Evolutionary conservation across 64 coral and sea anemone genomes (phyloP).

Genomic region (Pocillopora damicornis): DNA sequence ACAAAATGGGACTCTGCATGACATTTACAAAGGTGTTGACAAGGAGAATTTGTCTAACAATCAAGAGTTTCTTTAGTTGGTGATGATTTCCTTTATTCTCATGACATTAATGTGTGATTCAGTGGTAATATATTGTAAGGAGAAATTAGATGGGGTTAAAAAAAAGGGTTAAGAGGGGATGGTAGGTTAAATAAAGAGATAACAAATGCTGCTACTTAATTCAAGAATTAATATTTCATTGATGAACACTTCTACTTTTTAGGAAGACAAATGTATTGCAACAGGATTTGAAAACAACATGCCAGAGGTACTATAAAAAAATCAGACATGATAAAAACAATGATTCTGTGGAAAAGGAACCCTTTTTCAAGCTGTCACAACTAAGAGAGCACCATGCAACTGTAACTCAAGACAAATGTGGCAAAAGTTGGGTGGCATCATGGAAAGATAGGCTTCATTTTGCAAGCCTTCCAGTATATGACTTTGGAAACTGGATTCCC

Average conservation of each 20-base stretch:
- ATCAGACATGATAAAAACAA: neutral
- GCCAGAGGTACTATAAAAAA: neutral
- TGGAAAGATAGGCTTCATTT: constrained; percentile 87
- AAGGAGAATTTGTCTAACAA: no score
- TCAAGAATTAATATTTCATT: no score
- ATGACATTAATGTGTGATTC: no score
- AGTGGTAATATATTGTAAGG: no score
- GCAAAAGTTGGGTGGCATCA: constrained; percentile 37
- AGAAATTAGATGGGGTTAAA: no score
- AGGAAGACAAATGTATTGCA: constrained; percentile 7
- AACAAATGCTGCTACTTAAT: no score
- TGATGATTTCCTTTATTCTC: no score
- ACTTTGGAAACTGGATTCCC: constrained; percentile 95
- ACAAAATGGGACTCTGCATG: no score
- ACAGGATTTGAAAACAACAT: neutral
- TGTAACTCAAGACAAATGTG: neutral
- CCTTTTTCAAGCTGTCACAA: constrained; percentile 42
- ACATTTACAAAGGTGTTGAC: no score
- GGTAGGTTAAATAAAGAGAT: no score
- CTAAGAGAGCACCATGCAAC: neutral
- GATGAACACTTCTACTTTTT: neutral
- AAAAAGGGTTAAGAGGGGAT: no score
- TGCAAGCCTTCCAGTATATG: constrained; percentile 66
- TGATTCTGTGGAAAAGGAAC: constrained; percentile 44
- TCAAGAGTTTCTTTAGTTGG: no score